Conservation (phyloP, 92 coral and sea anemone genomes). For the Chrysogorgia sp. region DNA sequence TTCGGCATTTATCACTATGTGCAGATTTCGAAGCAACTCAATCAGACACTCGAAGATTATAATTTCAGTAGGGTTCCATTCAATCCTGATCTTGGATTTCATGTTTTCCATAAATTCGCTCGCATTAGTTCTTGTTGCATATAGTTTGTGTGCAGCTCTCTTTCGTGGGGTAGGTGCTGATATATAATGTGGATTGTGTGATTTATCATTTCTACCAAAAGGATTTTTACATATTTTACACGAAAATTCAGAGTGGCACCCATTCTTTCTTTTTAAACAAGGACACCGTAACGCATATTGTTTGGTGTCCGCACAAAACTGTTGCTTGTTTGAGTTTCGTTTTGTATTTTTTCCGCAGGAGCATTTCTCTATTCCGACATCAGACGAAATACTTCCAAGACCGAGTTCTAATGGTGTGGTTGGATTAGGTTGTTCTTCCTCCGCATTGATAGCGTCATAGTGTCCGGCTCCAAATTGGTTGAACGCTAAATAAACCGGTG, state of each 20-base stretch:
- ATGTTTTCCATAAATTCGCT: conserved; percentile 8
- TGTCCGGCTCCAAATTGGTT: too few species aligned
- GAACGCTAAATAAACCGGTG: conserved; percentile 59
- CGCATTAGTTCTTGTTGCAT: conserved; percentile 2
- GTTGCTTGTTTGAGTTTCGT: neutral
- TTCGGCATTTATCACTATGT: neutral
- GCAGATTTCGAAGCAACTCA: neutral
- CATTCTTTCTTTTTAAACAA: neutral
- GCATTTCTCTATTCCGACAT: neutral
- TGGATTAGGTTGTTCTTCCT: conserved; percentile 21
- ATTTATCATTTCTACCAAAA: conserved; percentile 3
- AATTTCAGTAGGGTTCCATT: neutral
- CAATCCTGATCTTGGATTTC: neutral
- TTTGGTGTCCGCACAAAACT: neutral
- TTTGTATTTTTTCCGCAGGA: conserved; percentile 9
- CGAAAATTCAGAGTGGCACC: neutral
- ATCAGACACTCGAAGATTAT: neutral
- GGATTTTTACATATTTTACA: conserved; percentile 15
- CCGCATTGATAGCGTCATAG: conserved; percentile 59
- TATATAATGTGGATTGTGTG: neutral
- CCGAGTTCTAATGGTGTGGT: too few species aligned
- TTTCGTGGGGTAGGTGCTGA: conserved; percentile 1
- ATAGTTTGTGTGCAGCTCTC: conserved; percentile 3
- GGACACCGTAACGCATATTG: conserved; percentile 11
- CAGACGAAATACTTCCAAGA: too few species aligned